Percentiles rank a stretch among this genome's conserved stretches.
Conservation (phyloP, 1,140 invertebrate species). For the Oppia nitens region DNA sequence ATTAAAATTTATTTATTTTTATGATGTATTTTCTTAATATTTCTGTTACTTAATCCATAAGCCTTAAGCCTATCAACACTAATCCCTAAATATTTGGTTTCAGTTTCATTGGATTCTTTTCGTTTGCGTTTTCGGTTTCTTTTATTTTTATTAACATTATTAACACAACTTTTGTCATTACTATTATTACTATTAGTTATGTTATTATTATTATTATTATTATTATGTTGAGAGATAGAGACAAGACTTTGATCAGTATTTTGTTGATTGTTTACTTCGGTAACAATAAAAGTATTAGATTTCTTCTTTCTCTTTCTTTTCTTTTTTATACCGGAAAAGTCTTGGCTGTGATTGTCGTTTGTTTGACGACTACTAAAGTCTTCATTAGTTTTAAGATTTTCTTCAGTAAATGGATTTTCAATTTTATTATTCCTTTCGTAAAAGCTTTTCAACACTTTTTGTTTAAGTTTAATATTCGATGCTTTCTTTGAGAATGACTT, state of each 20-base stretch:
- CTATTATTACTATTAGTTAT: not conserved
- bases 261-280: not conserved
- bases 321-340: not conserved
- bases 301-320: not conserved
- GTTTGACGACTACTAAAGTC: not conserved
- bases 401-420: constrained; percentile 19
- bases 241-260: not conserved
- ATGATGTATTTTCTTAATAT: constrained; percentile 1
- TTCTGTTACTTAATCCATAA: constrained; percentile 11
- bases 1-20: not conserved
- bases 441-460: constrained; percentile 65
- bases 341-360: not conserved
- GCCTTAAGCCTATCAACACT: constrained; percentile 9
- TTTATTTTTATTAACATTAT: constrained; percentile 22
- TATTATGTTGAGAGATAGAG: not conserved
- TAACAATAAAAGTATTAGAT: not conserved
- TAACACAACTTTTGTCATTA: constrained; percentile 10
- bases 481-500: constrained; percentile 55
- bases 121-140: constrained; percentile 10
- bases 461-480: constrained; percentile 50
- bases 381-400: not conserved
- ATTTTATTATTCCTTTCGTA: constrained; percentile 35
- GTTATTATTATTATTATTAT: not conserved
- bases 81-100: not conserved
- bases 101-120: constrained; percentile 12